Evolutionary conservation across 1,140 invertebrate genomes (phyloP), one percentile per base, ranked within the genome.

Genomic region (Hycleus cichorii): DNA sequence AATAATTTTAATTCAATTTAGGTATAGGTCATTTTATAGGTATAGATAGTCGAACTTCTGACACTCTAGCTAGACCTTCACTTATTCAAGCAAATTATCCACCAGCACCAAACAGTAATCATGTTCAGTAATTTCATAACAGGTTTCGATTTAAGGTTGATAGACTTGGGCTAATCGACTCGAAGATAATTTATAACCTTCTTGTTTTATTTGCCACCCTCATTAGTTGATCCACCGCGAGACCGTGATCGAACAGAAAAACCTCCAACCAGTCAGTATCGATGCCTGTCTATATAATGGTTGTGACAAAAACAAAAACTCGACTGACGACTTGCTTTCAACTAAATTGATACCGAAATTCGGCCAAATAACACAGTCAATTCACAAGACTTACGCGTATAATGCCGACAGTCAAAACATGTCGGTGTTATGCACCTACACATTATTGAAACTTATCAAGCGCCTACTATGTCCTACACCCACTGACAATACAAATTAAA

Each of bases 171-270:
- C 67, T 70, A 69, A 70, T 69, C 67, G 64, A 66, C 64, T 65
- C 47, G 51, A 50, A 68, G 63, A 69, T 71, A 68, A 69, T 71
- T 71, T 71, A 69, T 67, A 65, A 69, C 58, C 57, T 62, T 68
- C 59, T 69, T 69, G 69, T 64, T 71, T 67, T 71, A 65, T 71
- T 71, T 71, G 64, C 69, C 68, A 71, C 66, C 66, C 66, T 69
- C 66, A 69, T 66, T 69, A 70, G 62, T 58, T 59, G 64, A 66
- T 58, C 47, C 55, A 64, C 27, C 44, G 43, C 52, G 18, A 55
- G 52, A 59, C 53, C 46, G 47, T 49, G 58, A 55, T 51, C 52
- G 40, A 46, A 45, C 62, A 63, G 62, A 63, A 63, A 63, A 63
- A 63, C 53, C 53, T 57, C 45, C 40, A 48, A 63, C 61, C 54